Percentiles rank a stretch among this genome's conserved stretches.
Evolutionary conservation across 64 coral and sea anemone genomes (phyloP).

Genomic region (Astreopora myriophthalma): DNA sequence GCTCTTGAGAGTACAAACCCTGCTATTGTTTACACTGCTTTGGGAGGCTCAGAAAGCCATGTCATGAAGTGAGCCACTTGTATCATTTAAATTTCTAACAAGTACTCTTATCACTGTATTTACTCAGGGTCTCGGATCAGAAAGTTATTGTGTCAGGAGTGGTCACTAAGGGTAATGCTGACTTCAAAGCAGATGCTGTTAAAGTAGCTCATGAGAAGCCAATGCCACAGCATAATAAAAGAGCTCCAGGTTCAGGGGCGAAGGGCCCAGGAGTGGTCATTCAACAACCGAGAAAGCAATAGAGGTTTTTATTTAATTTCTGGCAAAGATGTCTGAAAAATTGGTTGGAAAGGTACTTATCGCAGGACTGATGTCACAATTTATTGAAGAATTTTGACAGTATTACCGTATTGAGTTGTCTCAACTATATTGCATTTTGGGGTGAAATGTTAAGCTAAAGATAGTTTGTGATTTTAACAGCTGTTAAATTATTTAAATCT

Average conservation of each 20-base stretch:
- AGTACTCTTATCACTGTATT: neutral
- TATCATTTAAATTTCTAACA: neutral
- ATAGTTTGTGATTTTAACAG: neutral
- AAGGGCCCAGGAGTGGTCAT: slow-evolving; percentile 43
- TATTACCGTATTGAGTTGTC: neutral
- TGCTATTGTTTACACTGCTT: too few relatives aligned
- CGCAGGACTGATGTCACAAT: neutral
- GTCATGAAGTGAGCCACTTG: too few relatives aligned
- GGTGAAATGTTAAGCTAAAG: neutral
- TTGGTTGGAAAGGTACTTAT: neutral
- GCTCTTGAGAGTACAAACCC: too few relatives aligned
- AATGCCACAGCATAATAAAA: slow-evolving; percentile 82
- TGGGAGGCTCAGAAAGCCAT: too few relatives aligned
- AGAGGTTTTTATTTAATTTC: slow-evolving; percentile 41
- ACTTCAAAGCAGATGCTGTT: slow-evolving; percentile 75
- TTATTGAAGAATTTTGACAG: neutral
- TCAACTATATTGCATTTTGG: neutral
- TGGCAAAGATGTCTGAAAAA: neutral
- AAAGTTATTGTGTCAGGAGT: slow-evolving; percentile 80
- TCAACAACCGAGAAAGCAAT: slow-evolving; percentile 93
- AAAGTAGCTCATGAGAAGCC: slow-evolving; percentile 93
- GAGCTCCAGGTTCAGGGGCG: slow-evolving; percentile 64
- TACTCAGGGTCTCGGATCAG: slow-evolving; percentile 24
- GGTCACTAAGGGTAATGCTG: slow-evolving; percentile 85
- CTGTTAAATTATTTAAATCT: too few relatives aligned